A percentile compares a stretch with the other conserved stretches of the same genome.
phyloP scores from a whole-genome alignment of 1,140 invertebrate species.

The Halesus radiatus region DNA sequence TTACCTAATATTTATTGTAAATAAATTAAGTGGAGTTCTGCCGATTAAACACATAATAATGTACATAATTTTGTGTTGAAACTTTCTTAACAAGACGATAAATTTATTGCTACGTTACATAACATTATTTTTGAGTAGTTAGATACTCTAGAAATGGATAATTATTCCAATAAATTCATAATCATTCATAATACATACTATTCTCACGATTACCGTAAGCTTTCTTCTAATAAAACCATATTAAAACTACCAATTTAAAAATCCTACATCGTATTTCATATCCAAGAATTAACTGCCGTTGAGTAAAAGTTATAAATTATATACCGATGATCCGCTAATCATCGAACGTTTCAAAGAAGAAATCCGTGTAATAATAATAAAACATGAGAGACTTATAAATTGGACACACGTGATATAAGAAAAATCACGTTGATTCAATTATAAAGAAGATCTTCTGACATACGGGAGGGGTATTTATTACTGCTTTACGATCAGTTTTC shows the following conservation, averaged over 20 bases:
- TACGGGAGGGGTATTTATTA: background rate
- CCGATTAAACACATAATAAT: no score
- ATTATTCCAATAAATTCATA: no score
- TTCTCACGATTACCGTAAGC: no score
- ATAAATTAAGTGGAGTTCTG: no score
- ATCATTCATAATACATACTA: no score
- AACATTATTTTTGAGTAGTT: no score
- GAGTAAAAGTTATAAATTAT: conserved; percentile 35
- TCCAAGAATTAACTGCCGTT: conserved; percentile 7
- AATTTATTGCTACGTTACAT: no score
- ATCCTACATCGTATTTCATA: background rate
- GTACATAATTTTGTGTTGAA: no score
- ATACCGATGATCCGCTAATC: conserved; percentile 10
- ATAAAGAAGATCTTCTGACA: conserved; percentile 12
- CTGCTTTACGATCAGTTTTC: conserved; percentile 8
- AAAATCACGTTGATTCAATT: conserved; percentile 37
- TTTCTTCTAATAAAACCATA: no score
- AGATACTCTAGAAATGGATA: no score
- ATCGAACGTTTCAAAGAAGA: background rate
- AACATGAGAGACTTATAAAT: background rate
- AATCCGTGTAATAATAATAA: background rate
- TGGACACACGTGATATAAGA: conserved; percentile 24
- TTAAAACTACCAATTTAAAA: background rate
- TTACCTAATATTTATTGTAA: no score
- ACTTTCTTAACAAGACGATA: no score